Percentiles rank a stretch among this genome's conserved stretches.
Evolutionary conservation across 2,797 vertebrate genomes (phyloP).

Genomic region (Craterocephalus amniculus): DNA sequence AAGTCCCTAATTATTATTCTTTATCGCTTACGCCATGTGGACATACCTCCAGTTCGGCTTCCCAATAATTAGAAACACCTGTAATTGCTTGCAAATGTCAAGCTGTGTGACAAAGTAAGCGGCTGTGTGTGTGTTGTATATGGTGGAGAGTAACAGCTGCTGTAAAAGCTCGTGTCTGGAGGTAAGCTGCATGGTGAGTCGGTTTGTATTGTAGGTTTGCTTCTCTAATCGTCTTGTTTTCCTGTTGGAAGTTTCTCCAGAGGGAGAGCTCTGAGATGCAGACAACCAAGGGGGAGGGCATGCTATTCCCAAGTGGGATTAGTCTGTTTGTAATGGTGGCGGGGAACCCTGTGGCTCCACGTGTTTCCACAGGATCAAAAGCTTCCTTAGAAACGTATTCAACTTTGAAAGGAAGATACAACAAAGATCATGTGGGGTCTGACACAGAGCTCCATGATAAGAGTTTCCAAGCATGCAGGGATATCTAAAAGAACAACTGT

Average conservation of each 20-base stretch:
- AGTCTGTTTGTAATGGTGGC: conserved; percentile 40
- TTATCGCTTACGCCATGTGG: conserved; percentile 69
- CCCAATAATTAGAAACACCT: conserved; percentile 73
- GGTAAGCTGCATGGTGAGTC: conserved; percentile 58
- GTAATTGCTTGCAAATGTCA: conserved; percentile 81
- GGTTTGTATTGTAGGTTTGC: conserved; percentile 53
- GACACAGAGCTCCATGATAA: neutral
- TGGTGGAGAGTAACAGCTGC: conserved; percentile 44
- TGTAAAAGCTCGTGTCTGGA: conserved; percentile 52
- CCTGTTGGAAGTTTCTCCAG: conserved; percentile 61
- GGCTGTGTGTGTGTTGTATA: conserved; percentile 27
- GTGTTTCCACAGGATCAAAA: conserved; percentile 51
- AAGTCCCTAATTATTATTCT: conserved; percentile 45
- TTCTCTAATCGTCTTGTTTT: conserved; percentile 72
- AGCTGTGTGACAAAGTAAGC: conserved; percentile 58
- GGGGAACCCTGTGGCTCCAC: conserved; percentile 54
- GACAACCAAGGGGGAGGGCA: conserved; percentile 53
- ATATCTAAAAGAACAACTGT: neutral
- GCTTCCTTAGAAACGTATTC: conserved; percentile 14
- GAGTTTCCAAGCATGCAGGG: conserved; percentile 14
- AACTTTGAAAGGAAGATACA: conserved; percentile 30
- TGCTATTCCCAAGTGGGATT: conserved; percentile 52
- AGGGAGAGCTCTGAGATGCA: conserved; percentile 64
- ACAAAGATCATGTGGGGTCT: conserved; percentile 1
- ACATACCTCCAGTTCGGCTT: conserved; percentile 64